Evolutionary conservation across 1,140 invertebrate species (phyloP), one percentile per base, ranked within the genome.

Genomic region (Drosophila orena): DNA sequence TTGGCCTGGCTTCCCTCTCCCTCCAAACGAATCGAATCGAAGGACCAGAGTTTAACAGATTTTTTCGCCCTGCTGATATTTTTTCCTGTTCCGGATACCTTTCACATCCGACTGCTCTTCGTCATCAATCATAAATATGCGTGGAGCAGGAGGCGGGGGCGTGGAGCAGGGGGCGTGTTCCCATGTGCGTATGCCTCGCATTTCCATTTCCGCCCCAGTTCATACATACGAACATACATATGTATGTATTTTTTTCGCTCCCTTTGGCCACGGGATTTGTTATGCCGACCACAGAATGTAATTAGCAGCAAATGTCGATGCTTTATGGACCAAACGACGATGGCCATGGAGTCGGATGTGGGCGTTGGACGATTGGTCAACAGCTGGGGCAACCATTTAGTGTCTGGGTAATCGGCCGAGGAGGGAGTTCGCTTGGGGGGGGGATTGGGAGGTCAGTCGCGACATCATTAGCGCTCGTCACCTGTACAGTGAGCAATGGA

Each of bases 281-380:
- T 89, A 89, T 89, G 84, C 85, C 69, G 73, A 68, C 84, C 84
- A 80, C 84, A 89, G 69, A 89, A 89, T 84, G 84, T 89, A 89
- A 89, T 89, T 89, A 89, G 84, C 84, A 89, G 77, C 84, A 89
- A 89, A 89, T 84, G 84, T 78, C 73, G 76, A 83, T 56, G 64
- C 50, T 47, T 56, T 65, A 70, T 70, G 68, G 70, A 64, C 50
- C 46, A 40, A 74, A 42, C 57, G 50, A 42, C 57, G 50, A 62
- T 74, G 64, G 2, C 24, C 61, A 27, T 20, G 42, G 43, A 14
- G 10, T 20, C 3, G 8, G 38, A 15, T 30, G 44, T 38, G 50
- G 24, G 34, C 43, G n/a, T 1, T 49, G 47, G 53, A 8, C 11
- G n/a, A 43, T 20, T 35, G 46, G 46, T 12, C 50, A 70, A 49